Percentiles rank a stretch among this genome's conserved stretches.
These are phyloP conservation scores for Laspeyria flexula DNA, from an alignment of 2,888 invertebrate genomes.

Conservation along the genomic window DNA sequence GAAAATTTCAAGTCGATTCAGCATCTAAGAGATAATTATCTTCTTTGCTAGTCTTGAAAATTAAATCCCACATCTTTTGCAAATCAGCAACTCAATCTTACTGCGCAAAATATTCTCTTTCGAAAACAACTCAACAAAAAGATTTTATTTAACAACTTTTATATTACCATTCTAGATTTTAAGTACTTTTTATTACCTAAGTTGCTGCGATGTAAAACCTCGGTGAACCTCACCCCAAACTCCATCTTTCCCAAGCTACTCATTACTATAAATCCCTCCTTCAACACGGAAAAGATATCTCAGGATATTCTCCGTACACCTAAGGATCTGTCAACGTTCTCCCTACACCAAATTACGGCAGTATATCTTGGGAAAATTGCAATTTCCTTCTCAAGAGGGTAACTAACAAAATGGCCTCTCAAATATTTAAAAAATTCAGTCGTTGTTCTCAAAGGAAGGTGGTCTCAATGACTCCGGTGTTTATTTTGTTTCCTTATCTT, in stretches of 20 bases:
- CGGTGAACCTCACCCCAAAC: no score
- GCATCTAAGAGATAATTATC: no score
- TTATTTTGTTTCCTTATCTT: conserved; percentile 6
- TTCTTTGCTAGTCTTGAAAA: no score
- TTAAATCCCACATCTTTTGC: no score
- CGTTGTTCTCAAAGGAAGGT: not conserved
- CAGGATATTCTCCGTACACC: not conserved
- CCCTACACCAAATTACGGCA: not conserved
- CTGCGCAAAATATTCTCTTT: no score
- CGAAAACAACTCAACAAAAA: no score
- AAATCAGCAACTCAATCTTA: no score
- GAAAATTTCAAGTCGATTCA: no score
- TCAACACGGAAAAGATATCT: not conserved
- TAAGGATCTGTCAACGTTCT: not conserved
- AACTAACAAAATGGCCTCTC: not conserved
- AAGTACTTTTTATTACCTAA: no score
- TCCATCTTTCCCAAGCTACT: not conserved
- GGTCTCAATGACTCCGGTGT: not conserved
- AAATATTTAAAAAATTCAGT: conserved; percentile 9
- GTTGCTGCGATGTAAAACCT: no score
- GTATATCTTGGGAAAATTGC: conserved; percentile 8
- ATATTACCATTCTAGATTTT: no score
- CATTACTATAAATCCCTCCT: not conserved
- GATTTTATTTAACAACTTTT: no score
- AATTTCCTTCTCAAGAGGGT: not conserved